Percentiles rank a stretch among this genome's conserved stretches.
phyloP scores from a whole-genome alignment of 2,797 vertebrate species.

The Numenius phaeopus region DNA sequence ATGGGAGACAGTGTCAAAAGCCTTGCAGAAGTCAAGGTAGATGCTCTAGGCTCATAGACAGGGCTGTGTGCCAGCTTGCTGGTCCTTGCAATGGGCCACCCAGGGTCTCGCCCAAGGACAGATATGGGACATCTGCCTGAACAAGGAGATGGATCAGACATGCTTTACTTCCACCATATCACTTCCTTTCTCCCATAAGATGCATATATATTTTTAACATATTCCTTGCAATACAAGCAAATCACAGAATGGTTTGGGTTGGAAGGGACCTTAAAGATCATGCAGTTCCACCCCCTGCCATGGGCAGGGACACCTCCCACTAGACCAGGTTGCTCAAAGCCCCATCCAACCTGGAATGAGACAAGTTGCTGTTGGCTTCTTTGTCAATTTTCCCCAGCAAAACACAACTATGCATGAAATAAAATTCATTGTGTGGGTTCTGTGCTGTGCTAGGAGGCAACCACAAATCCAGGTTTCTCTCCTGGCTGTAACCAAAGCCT shows the following conservation, averaged over 20 bases:
- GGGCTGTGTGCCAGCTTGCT: neutral
- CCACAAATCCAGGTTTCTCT: neutral
- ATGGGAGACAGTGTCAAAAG: no score
- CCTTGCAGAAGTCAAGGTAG: no score
- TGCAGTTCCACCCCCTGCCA: neutral
- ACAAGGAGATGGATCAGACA: accelerated
- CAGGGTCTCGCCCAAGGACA: neutral
- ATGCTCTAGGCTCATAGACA: accelerated
- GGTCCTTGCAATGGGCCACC: neutral
- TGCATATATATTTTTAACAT: accelerated
- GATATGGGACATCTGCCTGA: neutral
- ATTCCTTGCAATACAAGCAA: neutral
- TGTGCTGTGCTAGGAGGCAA: neutral
- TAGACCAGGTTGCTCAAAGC: neutral
- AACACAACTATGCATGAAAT: neutral
- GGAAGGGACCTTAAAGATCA: neutral
- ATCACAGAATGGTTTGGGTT: neutral
- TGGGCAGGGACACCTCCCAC: neutral
- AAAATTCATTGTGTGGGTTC: neutral
- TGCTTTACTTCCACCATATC: neutral
- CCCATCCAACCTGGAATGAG: neutral
- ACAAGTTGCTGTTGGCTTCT: neutral
- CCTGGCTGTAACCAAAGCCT: neutral
- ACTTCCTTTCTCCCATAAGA: neutral
- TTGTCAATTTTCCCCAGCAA: neutral